Evolutionary conservation across 2,113 vertebrate genomes (phyloP), one percentile per base, ranked within the genome.

Genomic region (Panthera uncia): DNA sequence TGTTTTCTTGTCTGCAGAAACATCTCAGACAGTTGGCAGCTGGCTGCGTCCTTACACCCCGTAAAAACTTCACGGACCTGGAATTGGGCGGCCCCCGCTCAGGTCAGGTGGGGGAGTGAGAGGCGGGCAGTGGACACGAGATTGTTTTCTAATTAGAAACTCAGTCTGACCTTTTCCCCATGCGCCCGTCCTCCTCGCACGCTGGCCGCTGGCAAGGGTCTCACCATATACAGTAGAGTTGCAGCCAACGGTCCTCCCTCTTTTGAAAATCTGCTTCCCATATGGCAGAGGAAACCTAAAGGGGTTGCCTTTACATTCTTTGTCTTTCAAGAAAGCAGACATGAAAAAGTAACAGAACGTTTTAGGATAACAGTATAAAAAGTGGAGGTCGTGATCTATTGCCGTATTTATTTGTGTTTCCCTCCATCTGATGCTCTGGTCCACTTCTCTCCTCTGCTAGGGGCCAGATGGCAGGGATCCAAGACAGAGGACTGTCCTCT

Each of bases 161-260:
- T 3, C 7, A 14, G 36, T 5, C 31, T 33, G 18, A 13, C 11
- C 19, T 27, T 31, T 66, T 8, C 18, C 7, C 19, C 15, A 66
- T 9, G 4, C 2, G 0, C 25, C 63, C 0, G 19, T 23, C 15
- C 1, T 1, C 18, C 50, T 11, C 8, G 3, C 3, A 27, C 10
- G 27, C 9, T 5, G 41, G 48, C 14, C 45, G 4, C 6, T 38
- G 16, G 55, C 13, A 29, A n/a, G 4, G 45, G 25, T 7, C 3
- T 65, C 25, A 14, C 48, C 29, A 7, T 8, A 0, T 1, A 45
- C 0, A 18, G 38, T 9, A 45, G 25, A 21, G 15, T 4, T 3
- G 11, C 3, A 29, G 27, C 3, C 55, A 66, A 79, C 3, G 4
- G 6, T 86, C 27, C 36, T 50, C 10, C 21, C 21, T 41, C 74